Percentiles rank a stretch among this genome's conserved stretches.
phyloP scores from a whole-genome alignment of 2,113 vertebrate genomes.

The Cebidichthys violaceus region DNA sequence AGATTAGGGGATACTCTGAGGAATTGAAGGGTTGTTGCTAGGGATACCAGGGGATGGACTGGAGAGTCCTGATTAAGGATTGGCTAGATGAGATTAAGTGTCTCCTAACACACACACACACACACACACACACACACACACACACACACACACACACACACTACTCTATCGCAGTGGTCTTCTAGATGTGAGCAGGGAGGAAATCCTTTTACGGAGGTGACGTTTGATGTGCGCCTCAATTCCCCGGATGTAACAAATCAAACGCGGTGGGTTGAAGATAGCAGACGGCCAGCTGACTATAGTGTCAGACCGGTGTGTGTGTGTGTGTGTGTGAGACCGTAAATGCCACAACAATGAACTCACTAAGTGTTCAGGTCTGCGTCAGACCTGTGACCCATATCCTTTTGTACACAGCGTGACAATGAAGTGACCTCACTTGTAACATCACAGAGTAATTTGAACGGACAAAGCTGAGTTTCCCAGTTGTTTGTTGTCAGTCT shows the following conservation, averaged over 20 bases:
- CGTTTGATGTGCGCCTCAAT: conserved; percentile 15
- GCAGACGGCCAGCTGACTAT: conserved; percentile 25
- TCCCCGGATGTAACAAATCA: background rate
- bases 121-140: background rate
- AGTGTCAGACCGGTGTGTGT: conserved; percentile 6
- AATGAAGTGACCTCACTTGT: conserved; percentile 43
- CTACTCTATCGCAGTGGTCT: background rate
- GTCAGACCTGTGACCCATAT: conserved; percentile 39
- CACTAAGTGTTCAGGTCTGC: background rate
- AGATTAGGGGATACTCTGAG: conserved; percentile 53
- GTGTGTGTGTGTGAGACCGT: too few relatives aligned
- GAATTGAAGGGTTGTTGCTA: conserved; percentile 61
- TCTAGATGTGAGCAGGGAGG: conserved; percentile 8
- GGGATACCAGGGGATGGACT: conserved; percentile 70
- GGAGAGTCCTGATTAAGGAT: conserved; percentile 70
- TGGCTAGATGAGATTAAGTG: conserved; percentile 66
- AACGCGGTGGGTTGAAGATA: conserved; percentile 23
- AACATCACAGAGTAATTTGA: conserved; percentile 2
- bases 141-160: background rate
- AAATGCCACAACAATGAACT: background rate
- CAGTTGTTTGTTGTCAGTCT: background rate
- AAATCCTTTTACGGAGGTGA: conserved; percentile 58
- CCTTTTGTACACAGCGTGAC: conserved; percentile 31
- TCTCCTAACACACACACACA: background rate
- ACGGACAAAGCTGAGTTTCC: background rate